Base-by-base conservation (phyloP, 64 coral and sea anemone species). In the Astreopora myriophthalma region DNA sequence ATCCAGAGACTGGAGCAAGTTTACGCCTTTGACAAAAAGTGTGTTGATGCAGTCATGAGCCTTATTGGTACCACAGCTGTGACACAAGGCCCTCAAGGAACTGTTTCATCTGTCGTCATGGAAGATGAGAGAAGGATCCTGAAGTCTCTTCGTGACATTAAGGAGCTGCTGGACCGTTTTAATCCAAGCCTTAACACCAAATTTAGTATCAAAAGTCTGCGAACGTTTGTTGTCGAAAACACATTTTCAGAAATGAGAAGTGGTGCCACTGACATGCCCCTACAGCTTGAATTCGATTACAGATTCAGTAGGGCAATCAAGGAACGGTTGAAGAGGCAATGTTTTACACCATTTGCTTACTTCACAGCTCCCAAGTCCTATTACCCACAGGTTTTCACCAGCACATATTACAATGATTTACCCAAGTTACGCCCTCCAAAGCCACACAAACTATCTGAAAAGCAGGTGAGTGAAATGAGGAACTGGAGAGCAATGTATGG, bases 351-450 rank as follows among this genome's bases (percentile, higher is more conserved):
- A 73, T 94, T 88, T 94, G 71, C 64, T 24, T 83, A 94, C 30
- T 88, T 88, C 61, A 88, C 92, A 72, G 39, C 73, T 79, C 82
- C 91, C 48, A 93, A 93, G 84, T 87, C 84, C 71, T 93, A 69
- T 73, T 93, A 87, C 33, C 91, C 91, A 48, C 80, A 87, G 1
- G 35, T 77, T 9, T 86, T 79, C 51, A 69, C 82, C n/a, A 17
- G 60, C 17, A 87, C 75, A 12, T 17, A 93, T 79, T 93, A 93
- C 38, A 79, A 79, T 37, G 85, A 80, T 49, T 46, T 88, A 34
- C 92, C 92, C 20, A 93, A 93, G 85, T 26, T 93, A 93, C 28
- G 74, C n/a, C n/a, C n/a, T n/a, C n/a, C n/a, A n/a, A n/a, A n/a
- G n/a, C n/a, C n/a, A n/a, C n/a, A n/a, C n/a, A n/a, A n/a, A n/a